Evolutionary conservation across 2,888 invertebrate species (phyloP).

Genomic region (Gastracanthus pulcherrimus): DNA sequence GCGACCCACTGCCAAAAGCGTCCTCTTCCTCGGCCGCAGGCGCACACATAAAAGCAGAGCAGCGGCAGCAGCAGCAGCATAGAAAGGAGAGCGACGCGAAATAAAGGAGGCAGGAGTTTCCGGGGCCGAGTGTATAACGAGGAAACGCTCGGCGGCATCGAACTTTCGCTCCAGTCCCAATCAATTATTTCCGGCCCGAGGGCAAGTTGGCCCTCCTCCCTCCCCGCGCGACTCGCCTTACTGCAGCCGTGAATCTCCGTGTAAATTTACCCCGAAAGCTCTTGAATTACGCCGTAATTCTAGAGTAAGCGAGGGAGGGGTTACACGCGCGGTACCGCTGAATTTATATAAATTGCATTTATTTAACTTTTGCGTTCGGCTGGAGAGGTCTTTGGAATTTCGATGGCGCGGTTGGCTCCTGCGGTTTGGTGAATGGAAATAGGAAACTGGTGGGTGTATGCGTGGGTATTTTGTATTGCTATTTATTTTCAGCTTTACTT

Average conservation of each 20-base stretch:
- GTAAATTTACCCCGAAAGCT: constrained; percentile 28
- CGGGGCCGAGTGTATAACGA: neutral
- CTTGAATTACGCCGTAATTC: constrained; percentile 29
- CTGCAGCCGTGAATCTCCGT: constrained; percentile 14
- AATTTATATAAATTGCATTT: constrained; percentile 38
- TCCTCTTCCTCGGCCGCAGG: too few species aligned
- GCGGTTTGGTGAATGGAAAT: too few species aligned
- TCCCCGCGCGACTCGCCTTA: neutral
- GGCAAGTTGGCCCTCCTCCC: neutral
- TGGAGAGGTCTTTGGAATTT: neutral
- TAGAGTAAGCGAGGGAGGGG: neutral
- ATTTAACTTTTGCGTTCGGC: neutral
- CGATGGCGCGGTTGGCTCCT: neutral
- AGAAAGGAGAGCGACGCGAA: neutral
- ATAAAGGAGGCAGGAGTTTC: neutral
- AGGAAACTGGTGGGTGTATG: too few species aligned
- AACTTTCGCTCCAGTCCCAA: constrained; percentile 6
- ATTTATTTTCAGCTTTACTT: too few species aligned
- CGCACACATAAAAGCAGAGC: too few species aligned
- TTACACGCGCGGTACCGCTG: neutral
- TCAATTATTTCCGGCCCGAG: constrained; percentile 43
- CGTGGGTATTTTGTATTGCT: too few species aligned
- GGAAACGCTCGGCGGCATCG: neutral
- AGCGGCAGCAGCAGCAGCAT: neutral
- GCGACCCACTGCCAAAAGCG: constrained; percentile 23